A percentile compares a stretch with the other conserved stretches of the same genome.
Evolutionary conservation across 2,888 invertebrate genomes (phyloP).

Genomic region (Alentia gelatinosa): DNA sequence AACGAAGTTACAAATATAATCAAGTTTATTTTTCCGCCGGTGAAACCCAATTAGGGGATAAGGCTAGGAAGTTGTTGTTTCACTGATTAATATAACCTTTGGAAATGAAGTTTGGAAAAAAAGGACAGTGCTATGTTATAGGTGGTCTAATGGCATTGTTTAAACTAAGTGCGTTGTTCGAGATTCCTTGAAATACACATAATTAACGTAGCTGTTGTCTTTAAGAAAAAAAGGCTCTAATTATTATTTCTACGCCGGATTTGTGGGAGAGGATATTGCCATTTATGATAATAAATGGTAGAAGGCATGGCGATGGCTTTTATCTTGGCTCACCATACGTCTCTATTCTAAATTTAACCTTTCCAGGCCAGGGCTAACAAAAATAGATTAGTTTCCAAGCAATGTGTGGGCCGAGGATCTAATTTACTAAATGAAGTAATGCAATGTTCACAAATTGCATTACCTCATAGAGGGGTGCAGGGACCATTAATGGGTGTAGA

Average conservation of each 20-base stretch:
- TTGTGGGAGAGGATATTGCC: neutral
- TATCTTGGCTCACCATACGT: neutral
- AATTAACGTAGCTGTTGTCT: neutral
- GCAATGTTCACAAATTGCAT: neutral
- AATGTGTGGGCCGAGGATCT: neutral
- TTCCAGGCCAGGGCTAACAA: neutral
- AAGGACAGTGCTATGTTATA: neutral
- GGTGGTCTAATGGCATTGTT: neutral
- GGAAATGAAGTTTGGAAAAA: neutral
- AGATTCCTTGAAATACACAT: neutral
- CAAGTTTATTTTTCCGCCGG: neutral
- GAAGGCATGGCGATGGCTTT: neutral
- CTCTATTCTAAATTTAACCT: neutral
- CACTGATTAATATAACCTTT: neutral
- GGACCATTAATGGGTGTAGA: neutral
- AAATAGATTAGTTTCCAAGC: neutral
- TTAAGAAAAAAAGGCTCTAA: neutral
- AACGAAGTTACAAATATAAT: constrained; percentile 1
- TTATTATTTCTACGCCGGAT: neutral
- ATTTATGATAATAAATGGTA: neutral
- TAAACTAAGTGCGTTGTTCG: too few species aligned
- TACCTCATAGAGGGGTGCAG: neutral
- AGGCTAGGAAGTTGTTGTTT: neutral
- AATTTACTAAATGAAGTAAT: neutral
- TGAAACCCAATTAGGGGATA: neutral